Evolutionary conservation across 2,797 vertebrate genomes (phyloP).

Genomic region (Sebastiscus albofasciatus): DNA sequence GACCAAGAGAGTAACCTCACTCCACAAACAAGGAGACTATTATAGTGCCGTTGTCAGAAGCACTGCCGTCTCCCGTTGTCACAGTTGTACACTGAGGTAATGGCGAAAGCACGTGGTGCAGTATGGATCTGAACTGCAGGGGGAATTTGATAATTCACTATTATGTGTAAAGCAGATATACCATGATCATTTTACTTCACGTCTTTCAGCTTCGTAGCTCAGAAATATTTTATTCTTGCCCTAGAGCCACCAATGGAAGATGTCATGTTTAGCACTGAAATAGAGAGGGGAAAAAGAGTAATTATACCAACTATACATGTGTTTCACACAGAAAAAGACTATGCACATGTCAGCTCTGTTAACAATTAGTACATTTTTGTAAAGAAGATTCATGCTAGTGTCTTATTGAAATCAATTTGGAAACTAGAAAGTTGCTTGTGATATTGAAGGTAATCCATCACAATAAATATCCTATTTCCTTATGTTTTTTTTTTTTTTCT

Average conservation of each 20-base stretch:
- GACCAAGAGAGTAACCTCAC: conserved; percentile 40
- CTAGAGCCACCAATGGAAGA: not conserved
- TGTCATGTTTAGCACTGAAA: not conserved
- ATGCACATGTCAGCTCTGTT: not conserved
- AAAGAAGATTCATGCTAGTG: not conserved
- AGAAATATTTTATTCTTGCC: not conserved
- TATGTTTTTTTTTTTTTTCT: no score
- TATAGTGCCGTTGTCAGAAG: conserved; percentile 32
- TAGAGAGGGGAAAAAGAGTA: no score
- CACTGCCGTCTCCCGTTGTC: not conserved
- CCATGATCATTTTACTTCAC: not conserved
- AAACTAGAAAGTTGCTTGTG: not conserved
- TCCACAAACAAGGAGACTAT: conserved; percentile 60
- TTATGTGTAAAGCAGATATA: not conserved
- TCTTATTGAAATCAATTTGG: not conserved
- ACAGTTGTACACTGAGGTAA: not conserved
- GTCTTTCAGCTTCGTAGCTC: not conserved
- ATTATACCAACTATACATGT: not conserved
- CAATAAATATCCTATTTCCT: not conserved
- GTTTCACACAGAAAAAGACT: not conserved
- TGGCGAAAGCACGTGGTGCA: not conserved
- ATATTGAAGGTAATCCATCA: not conserved
- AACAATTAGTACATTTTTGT: not conserved
- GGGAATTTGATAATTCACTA: not conserved
- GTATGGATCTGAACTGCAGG: not conserved